Evolutionary conservation across 2,888 invertebrate species (phyloP).

Genomic region (Patella ulyssiponensis): DNA sequence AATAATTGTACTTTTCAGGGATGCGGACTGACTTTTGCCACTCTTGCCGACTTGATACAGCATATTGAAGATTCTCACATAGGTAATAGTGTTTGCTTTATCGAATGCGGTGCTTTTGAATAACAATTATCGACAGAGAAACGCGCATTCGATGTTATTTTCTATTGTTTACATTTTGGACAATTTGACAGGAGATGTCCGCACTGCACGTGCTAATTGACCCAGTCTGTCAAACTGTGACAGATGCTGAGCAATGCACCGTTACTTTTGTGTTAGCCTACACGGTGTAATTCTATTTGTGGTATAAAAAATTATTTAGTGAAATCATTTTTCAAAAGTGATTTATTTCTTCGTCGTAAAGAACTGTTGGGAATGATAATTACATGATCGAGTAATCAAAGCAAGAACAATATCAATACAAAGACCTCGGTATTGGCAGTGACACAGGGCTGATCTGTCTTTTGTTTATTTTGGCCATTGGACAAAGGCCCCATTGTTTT

Average conservation of each 20-base stretch:
- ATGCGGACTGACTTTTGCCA: constrained; percentile 87
- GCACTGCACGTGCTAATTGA: constrained; percentile 29
- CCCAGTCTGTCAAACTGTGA: constrained; percentile 22
- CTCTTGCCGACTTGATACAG: constrained; percentile 85
- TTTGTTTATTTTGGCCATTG: too few relatives aligned
- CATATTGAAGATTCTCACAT: constrained; percentile 91
- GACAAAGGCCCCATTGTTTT: too few relatives aligned
- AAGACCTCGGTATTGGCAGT: too few relatives aligned
- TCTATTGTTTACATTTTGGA: constrained; percentile 38
- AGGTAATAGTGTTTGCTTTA: constrained; percentile 76
- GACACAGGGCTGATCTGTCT: too few relatives aligned
- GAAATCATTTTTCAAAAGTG: too few relatives aligned
- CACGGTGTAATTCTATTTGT: too few relatives aligned
- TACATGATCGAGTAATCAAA: too few relatives aligned
- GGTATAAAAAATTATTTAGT: too few relatives aligned
- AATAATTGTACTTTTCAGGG: constrained; percentile 91
- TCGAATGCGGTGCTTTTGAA: background rate
- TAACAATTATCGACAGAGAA: background rate
- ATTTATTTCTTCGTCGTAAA: too few relatives aligned
- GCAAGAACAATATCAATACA: too few relatives aligned
- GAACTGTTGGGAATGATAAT: too few relatives aligned
- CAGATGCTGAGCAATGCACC: background rate
- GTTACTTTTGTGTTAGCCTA: background rate
- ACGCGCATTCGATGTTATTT: background rate
- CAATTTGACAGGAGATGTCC: background rate